Evolutionary conservation across 2,113 vertebrate genomes (phyloP).

Genomic region (Pterophyllum scalare): DNA sequence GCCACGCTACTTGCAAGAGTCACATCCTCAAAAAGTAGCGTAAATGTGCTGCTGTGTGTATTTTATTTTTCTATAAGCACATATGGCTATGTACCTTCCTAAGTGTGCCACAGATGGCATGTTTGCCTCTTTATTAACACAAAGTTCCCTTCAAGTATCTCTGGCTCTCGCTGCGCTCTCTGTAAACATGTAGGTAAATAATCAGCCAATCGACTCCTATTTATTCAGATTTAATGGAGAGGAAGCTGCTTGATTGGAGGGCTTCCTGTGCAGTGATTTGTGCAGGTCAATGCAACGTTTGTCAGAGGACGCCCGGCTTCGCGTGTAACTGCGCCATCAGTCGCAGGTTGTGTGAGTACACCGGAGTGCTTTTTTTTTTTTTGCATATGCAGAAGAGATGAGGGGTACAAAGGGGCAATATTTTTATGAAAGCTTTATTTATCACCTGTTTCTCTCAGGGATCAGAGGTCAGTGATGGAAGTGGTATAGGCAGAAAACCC

Average conservation of each 20-base stretch:
- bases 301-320: conserved; percentile 74
- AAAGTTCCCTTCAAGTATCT: conserved; percentile 55
- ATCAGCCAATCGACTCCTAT: conserved; percentile 70
- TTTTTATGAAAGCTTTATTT: neutral
- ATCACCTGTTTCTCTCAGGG: neutral
- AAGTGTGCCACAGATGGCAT: conserved; percentile 17
- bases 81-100: neutral
- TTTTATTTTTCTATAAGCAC: neutral
- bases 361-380: neutral
- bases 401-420: neutral
- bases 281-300: conserved; percentile 84
- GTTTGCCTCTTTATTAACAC: conserved; percentile 70
- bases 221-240: conserved; percentile 72
- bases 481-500: neutral
- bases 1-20: too few species aligned
- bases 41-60: neutral
- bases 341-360: neutral
- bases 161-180: conserved; percentile 48
- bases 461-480: neutral
- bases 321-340: conserved; percentile 4
- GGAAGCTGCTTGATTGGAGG: conserved; percentile 67
- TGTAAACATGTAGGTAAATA: conserved; percentile 75
- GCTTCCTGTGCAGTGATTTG: conserved; percentile 71
- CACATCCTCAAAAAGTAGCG: neutral
- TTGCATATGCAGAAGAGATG: neutral